Evolutionary conservation across 2,888 invertebrate species (phyloP).

Genomic region (Aspidapion aeneum): DNA sequence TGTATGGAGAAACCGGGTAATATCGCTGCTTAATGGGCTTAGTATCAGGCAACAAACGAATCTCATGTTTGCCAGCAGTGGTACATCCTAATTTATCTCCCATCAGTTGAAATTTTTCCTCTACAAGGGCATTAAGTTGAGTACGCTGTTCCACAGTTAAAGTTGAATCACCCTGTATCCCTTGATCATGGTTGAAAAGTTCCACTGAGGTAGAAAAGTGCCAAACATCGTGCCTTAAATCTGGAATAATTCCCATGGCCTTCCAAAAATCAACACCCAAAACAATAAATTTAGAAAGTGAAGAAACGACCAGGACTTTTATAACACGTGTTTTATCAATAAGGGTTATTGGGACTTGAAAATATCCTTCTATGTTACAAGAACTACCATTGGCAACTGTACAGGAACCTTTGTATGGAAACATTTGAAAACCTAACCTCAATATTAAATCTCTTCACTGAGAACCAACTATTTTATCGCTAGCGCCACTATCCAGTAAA

Average conservation of each 20-base stretch:
- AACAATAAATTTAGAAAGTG: conserved; percentile 14
- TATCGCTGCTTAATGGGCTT: conserved; percentile 4
- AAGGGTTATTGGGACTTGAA: conserved; percentile 13
- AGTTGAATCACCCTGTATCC: neutral
- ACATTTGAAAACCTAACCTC: conserved; percentile 5
- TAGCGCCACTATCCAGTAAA: conserved; percentile 3
- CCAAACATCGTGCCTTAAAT: conserved; percentile 10
- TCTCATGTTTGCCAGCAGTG: conserved; percentile 7
- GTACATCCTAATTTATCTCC: conserved; percentile 1
- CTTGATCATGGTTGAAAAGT: neutral
- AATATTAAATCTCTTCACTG: neutral
- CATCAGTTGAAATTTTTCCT: neutral
- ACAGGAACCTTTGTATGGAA: neutral
- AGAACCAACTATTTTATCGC: conserved; percentile 7
- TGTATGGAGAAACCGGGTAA: conserved; percentile 5
- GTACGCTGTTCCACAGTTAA: neutral
- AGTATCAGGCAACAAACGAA: conserved; percentile 1
- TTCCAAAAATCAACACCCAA: conserved; percentile 17
- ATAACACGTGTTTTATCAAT: conserved; percentile 10
- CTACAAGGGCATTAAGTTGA: neutral
- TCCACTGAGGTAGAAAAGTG: conserved; percentile 4
- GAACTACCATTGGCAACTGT: conserved; percentile 23
- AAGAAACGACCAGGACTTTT: conserved; percentile 22
- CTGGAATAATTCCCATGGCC: conserved; percentile 7
- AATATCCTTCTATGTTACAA: conserved; percentile 13